phyloP scores from a whole-genome alignment of 2,113 vertebrate genomes.

The Mesoclemmys tuberculata region DNA sequence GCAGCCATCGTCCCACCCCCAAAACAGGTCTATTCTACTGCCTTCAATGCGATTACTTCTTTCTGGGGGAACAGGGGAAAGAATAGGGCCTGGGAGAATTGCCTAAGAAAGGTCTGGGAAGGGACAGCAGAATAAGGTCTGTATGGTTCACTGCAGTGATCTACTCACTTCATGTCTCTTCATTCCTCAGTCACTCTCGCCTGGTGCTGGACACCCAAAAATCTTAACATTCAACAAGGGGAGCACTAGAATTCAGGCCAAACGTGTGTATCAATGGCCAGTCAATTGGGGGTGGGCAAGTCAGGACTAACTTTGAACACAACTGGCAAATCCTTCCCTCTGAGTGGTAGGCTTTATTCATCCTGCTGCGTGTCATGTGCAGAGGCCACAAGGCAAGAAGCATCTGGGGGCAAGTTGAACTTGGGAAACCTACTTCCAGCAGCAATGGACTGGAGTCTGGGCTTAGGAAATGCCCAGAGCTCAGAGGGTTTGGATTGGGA shows the following conservation, averaged over 20 bases:
- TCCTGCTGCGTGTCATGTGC: background rate
- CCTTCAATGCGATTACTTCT: background rate
- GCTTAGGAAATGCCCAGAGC: background rate
- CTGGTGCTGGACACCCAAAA: background rate
- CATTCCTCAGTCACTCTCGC: background rate
- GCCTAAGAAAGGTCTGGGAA: background rate
- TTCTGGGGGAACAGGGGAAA: background rate
- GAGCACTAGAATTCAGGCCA: background rate
- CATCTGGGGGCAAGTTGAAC: background rate
- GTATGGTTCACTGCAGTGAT: background rate
- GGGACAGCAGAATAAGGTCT: background rate
- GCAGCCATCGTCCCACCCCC: background rate
- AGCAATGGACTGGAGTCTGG: background rate
- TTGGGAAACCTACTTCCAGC: background rate
- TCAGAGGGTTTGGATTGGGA: background rate
- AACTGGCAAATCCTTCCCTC: background rate
- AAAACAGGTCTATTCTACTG: background rate
- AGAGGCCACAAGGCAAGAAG: background rate
- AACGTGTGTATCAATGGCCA: background rate
- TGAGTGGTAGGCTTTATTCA: accelerated
- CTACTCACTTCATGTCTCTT: background rate
- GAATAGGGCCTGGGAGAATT: background rate
- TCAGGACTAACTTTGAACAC: background rate
- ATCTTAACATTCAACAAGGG: background rate
- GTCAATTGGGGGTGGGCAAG: background rate